Percentiles rank a stretch among this genome's conserved stretches.
These are phyloP conservation scores for Notodonta dromedarius DNA, from an alignment of 2,888 invertebrate genomes.

Conservation along the genomic window DNA sequence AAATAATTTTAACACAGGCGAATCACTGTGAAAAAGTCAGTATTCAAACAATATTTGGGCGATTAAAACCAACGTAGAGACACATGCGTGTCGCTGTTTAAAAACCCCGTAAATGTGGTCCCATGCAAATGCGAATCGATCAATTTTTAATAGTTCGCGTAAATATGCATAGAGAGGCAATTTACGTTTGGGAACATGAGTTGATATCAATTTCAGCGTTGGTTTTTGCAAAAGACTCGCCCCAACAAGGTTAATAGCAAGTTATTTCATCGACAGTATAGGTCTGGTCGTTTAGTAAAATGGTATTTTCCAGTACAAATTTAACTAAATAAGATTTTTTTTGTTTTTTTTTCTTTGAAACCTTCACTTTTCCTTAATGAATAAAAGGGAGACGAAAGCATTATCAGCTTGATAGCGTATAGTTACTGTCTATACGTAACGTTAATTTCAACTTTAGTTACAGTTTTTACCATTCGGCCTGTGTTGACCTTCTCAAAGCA, in stretches of 20 bases:
- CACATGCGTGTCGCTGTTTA: constrained; percentile 25
- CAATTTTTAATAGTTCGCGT: constrained; percentile 63
- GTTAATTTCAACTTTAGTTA: no score
- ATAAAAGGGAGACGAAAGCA: no score
- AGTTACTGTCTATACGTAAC: no score
- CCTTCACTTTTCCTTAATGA: no score
- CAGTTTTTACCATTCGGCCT: no score
- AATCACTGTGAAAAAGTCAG: not conserved
- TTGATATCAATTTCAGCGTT: constrained; percentile 62
- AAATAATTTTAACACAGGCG: not conserved
- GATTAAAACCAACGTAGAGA: not conserved
- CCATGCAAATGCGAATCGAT: constrained; percentile 57
- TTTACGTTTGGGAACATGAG: constrained; percentile 60
- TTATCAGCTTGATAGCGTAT: no score
- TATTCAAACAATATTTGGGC: not conserved
- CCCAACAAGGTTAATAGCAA: constrained; percentile 55
- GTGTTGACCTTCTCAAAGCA: no score
- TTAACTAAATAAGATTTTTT: no score
- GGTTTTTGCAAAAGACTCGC: constrained; percentile 60
- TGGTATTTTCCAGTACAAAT: constrained; percentile 34
- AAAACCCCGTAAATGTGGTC: constrained; percentile 46
- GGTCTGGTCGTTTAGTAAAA: constrained; percentile 31
- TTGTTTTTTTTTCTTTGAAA: no score
- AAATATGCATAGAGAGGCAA: constrained; percentile 63
- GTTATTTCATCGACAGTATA: constrained; percentile 37